Evolutionary conservation across 1,140 invertebrate genomes (phyloP).

Genomic region (Rhagoletis zephyria): DNA sequence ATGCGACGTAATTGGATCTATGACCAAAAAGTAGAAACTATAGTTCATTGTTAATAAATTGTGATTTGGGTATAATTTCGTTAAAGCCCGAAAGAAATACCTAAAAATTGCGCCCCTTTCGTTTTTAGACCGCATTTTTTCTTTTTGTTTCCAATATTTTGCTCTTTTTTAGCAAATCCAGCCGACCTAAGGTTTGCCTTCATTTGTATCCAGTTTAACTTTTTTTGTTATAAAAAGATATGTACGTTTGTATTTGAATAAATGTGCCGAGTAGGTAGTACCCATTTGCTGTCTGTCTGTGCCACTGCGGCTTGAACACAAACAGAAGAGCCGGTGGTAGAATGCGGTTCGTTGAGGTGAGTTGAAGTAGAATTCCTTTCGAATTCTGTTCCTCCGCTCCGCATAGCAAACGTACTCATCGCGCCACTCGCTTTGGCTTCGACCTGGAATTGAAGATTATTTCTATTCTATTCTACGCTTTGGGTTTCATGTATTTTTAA

Average conservation of each 20-base stretch:
- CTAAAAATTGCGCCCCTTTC: too few species aligned
- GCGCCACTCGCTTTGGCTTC: neutral
- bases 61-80: too few species aligned
- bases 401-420: neutral
- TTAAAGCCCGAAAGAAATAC: too few species aligned
- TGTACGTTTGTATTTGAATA: neutral
- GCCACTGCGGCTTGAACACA: neutral
- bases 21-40: too few species aligned
- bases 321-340: neutral
- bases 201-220: neutral
- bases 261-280: conserved; percentile 2
- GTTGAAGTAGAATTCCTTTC: neutral
- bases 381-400: neutral
- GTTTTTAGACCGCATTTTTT: too few species aligned
- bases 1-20: too few species aligned
- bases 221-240: neutral
- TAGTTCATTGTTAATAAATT: too few species aligned
- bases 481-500: neutral
- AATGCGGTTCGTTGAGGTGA: neutral
- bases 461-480: neutral
- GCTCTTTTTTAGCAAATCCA: neutral
- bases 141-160: too few species aligned
- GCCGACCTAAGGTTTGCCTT: neutral
- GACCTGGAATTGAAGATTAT: neutral
- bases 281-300: neutral